Conservation (phyloP, 2,797 vertebrate genomes). For the Helarctos malayanus region DNA sequence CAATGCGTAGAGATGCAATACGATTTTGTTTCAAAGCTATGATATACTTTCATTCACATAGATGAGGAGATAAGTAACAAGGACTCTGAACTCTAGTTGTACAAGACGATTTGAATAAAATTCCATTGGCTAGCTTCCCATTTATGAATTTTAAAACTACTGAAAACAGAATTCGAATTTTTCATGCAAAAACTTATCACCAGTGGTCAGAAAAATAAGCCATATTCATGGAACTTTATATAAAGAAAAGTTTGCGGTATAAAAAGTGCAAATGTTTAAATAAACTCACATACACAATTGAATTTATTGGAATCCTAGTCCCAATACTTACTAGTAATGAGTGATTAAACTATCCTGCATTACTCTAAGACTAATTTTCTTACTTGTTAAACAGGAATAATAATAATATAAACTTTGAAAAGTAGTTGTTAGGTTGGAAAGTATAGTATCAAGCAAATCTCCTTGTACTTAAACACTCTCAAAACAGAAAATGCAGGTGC, state of each 20-base stretch:
- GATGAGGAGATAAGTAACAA: not conserved
- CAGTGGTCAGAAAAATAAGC: not conserved
- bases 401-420: not conserved
- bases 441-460: not conserved
- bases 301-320: not conserved
- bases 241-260: not conserved
- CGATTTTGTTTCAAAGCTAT: not conserved
- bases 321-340: not conserved
- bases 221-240: not conserved
- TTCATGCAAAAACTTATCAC: not conserved
- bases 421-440: not conserved
- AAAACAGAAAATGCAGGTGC: not conserved
- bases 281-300: not conserved
- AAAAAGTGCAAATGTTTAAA: not conserved
- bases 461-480: not conserved
- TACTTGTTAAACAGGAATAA: not conserved
- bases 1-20: not conserved
- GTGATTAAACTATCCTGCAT: not conserved
- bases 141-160: not conserved
- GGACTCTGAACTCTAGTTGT: not conserved
- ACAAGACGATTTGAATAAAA: not conserved
- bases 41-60: not conserved
- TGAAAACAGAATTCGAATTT: not conserved
- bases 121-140: not conserved
- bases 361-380: not conserved